Conservation (phyloP, 2,888 invertebrate species). For the Lochmaea crataegi region DNA sequence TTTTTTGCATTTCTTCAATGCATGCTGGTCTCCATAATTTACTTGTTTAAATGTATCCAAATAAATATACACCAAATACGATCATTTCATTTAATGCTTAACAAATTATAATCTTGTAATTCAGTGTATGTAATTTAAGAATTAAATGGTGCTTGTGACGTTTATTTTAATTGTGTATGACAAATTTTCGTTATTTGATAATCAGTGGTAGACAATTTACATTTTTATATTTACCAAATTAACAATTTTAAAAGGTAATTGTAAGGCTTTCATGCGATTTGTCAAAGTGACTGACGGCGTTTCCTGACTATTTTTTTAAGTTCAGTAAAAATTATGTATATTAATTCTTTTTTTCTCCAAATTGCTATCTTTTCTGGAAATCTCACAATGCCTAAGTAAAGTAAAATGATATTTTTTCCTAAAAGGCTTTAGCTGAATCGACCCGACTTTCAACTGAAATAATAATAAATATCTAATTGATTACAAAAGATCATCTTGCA, state of each 20-base stretch:
- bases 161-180: conserved; percentile 49
- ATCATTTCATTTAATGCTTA: conserved; percentile 50
- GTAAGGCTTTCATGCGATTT: not conserved
- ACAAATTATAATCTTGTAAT: conserved; percentile 52
- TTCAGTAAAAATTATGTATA: too few relatives aligned
- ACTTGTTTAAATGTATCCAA: conserved; percentile 54
- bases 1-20: conserved; percentile 24
- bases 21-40: conserved; percentile 47
- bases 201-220: conserved; percentile 17
- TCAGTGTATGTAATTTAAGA: conserved; percentile 56
- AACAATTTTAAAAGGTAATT: not conserved
- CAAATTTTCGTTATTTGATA: conserved; percentile 48
- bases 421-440: too few relatives aligned
- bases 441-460: too few relatives aligned
- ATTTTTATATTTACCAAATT: not conserved
- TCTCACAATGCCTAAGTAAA: too few relatives aligned
- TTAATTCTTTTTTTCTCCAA: too few relatives aligned
- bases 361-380: too few relatives aligned
- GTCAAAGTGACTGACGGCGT: too few relatives aligned
- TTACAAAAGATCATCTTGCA: too few relatives aligned
- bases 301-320: too few relatives aligned
- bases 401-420: too few relatives aligned
- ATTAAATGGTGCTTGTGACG: conserved; percentile 60
- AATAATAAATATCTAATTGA: too few relatives aligned
- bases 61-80: conserved; percentile 59